Evolutionary conservation across 2,113 vertebrate genomes (phyloP), one percentile per base, ranked within the genome.

Genomic region (Halcyon malimbica): DNA sequence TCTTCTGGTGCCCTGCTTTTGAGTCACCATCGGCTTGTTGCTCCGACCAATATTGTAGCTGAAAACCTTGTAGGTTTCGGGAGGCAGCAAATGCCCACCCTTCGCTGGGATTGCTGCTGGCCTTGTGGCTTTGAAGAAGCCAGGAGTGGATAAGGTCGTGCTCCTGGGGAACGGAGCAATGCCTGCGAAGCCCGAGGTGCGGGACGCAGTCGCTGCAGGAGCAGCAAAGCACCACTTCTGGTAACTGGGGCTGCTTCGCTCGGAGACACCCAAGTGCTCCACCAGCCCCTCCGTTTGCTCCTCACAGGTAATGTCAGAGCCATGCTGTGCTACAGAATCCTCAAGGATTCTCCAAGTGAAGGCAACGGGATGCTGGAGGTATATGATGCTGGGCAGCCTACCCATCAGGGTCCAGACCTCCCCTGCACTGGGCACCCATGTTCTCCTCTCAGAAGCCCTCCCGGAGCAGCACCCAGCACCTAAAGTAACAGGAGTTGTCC

Each of bases 261-360:
- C 21, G 46, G 15, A 69, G 28, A 44, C 0, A 0, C 11, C 29
- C 18, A 13, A 57, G 29, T 35, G 24, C 18, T 77, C 41, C 23
- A 39, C 37, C 15, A 62, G 31, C 2, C 8, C 19, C 28, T n/a
- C 5, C 9, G 46, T 67, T 69, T 83, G 87, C 60, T 87, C 21
- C 42, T 73, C 42, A 41, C 41, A 35, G 51, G 37, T 51, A 75
- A 5, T 54, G 18, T 70, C 44, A 75, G 57, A 26, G 20, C 50
- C 41, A 60, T 29, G 33, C 25, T 68, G 41, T 35, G 44, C 80
- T 82, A 50, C 37, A 67, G 54, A 78, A 53, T 42, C 64, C 62
- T 69, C 37, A 44, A 59, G 21, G 48, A 71, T 91, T 64, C 83
- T 87, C 26, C 31, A 54, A 15, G 8, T 26, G 23, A 64, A 51